Conservation (phyloP, 2,113 vertebrate species). For the Fulica atra region DNA sequence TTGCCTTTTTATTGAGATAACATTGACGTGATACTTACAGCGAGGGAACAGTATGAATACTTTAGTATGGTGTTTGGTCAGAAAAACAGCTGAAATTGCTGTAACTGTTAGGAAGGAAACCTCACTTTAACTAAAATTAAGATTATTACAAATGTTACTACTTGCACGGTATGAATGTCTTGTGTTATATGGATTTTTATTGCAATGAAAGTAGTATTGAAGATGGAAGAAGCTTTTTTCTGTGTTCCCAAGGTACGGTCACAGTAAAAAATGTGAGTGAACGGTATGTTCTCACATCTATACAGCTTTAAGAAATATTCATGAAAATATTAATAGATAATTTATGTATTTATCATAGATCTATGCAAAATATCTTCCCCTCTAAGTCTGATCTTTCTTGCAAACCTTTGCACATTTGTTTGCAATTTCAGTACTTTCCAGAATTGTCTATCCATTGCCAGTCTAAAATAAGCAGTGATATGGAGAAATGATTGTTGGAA, state of each 20-base stretch:
- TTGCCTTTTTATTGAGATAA: conserved; percentile 57
- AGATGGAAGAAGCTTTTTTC: not conserved
- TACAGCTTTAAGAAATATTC: not conserved
- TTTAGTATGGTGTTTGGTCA: not conserved
- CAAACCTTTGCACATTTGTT: conserved; percentile 1
- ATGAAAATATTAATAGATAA: not conserved
- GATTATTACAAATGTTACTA: not conserved
- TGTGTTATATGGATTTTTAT: not conserved
- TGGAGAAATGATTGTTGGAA: conserved; percentile 12
- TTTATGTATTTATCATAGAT: not conserved
- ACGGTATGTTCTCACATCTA: not conserved
- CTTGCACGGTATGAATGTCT: not conserved
- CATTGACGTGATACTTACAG: not conserved
- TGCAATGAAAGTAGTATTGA: not conserved
- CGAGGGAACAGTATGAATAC: conserved; percentile 27
- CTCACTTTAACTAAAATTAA: conserved; percentile 2
- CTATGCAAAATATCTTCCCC: not conserved
- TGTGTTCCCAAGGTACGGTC: not conserved
- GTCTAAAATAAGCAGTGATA: conserved; percentile 27
- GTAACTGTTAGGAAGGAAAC: conserved; percentile 1
- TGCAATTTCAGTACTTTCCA: not conserved
- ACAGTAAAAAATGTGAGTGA: not conserved
- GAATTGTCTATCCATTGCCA: not conserved
- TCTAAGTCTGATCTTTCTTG: not conserved
- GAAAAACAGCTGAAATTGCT: conserved; percentile 10